Evolutionary conservation across 2,888 invertebrate genomes (phyloP).

Genomic region (Aradus depressus): DNA sequence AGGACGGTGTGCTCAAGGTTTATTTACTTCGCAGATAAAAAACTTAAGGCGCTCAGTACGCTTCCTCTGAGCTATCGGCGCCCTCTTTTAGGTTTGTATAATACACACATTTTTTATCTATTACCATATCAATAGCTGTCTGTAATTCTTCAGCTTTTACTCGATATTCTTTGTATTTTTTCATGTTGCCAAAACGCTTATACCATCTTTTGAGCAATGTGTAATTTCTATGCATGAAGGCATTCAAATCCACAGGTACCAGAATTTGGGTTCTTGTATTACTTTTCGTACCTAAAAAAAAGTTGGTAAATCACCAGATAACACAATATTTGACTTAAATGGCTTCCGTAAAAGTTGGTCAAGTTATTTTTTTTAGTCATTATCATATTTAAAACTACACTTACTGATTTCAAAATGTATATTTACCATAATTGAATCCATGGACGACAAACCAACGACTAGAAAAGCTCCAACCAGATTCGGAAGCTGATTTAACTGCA

Average conservation of each 20-base stretch:
- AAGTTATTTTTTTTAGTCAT: no score
- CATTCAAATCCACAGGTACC: conserved; percentile 72
- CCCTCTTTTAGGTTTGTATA: no score
- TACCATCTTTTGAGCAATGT: conserved; percentile 52
- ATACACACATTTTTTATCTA: no score
- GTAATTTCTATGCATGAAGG: conserved; percentile 61
- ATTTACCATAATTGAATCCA: conserved; percentile 35
- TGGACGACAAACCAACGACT: conserved; percentile 59
- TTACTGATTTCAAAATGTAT: no score
- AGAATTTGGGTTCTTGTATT: conserved; percentile 53
- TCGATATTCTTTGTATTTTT: conserved; percentile 43
- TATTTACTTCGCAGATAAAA: no score
- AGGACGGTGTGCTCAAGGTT: no score
- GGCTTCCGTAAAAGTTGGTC: no score
- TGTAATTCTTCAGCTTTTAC: conserved; percentile 46
- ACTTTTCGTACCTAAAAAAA: conserved; percentile 7
- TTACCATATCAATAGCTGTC: conserved; percentile 47
- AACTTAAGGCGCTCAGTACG: no score
- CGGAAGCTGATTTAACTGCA: conserved; percentile 66
- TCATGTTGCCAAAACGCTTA: conserved; percentile 43
- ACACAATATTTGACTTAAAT: no score
- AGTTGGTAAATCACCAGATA: no score
- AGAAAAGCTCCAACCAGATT: conserved; percentile 83
- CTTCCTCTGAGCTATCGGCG: no score
- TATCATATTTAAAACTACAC: no score